Evolutionary conservation across 1,140 invertebrate species (phyloP), one percentile per base, ranked within the genome.

Genomic region (Cataglyphis hispanica): DNA sequence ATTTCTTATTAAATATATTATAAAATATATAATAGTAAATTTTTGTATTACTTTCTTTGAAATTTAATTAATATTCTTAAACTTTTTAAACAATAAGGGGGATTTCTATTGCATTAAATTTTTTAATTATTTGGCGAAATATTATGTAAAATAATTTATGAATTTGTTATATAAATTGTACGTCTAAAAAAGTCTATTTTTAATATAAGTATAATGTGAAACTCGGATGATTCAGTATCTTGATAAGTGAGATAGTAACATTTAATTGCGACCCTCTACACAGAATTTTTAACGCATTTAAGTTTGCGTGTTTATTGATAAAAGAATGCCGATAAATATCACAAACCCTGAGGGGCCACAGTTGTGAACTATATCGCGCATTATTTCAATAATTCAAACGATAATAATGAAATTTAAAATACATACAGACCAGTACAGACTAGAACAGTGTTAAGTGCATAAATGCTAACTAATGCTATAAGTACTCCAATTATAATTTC

Each of bases 241-340:
- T 5, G n/a, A 37, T 34, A 53, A 50, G 16, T 60, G 19, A 60
- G 37, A 72, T 46, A 81, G 2, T 43, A 70, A 19, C 27, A 72
- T 19, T 50, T 67, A 60, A 34, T 25, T 19, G 19, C 46, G 16
- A 64, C 11, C 27, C 40, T 40, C 64, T 46, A 56, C 13, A 53
- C 10, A 81, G 75, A 67, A 74, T 76, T 86, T 81, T 37, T 86
- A 50, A 66, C n/a, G n/a, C n/a, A 87, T 61, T 61, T 27, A 46
- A 63, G 81, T 84, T 90, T 43, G 86, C 84, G 89, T 92, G 91
- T 91, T 90, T 88, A 86, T 86, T 86, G 67, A 64, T 67, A 46
- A 75, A 87, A 76, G 84, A 88, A 84, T 34, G 34, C 25, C 16
- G 78, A 83, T 83, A 83, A 60, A 72, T 25, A 83, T 83, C 50